Conservation (phyloP, 2,113 vertebrate genomes). For the Tympanuchus pallidicinctus region DNA sequence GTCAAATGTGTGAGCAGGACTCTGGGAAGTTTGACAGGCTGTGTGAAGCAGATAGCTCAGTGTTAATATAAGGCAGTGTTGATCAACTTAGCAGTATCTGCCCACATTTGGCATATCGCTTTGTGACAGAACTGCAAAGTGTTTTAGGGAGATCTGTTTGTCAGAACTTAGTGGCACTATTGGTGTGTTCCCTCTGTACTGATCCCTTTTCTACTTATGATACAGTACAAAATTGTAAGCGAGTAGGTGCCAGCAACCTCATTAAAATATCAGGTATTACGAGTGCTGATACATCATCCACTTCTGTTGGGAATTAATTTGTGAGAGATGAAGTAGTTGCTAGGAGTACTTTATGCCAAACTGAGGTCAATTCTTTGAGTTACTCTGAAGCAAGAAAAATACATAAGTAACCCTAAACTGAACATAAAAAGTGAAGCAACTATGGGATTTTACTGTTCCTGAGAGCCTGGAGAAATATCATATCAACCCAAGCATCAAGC, state of each 20-base stretch:
- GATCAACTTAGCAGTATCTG: background rate
- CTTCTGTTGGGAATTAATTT: background rate
- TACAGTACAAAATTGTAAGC: background rate
- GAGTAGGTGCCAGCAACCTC: background rate
- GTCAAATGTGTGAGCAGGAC: background rate
- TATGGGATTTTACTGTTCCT: background rate
- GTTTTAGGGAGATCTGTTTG: background rate
- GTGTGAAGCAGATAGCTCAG: background rate
- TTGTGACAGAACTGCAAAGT: background rate
- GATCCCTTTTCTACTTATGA: background rate
- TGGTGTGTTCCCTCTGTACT: background rate
- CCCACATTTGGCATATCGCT: background rate
- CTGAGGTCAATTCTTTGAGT: background rate
- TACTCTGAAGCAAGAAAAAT: background rate
- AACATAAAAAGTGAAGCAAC: background rate
- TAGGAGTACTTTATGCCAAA: background rate
- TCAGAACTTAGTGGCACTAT: background rate
- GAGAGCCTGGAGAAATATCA: background rate
- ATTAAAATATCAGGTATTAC: background rate
- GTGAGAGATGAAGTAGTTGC: background rate
- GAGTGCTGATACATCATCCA: background rate
- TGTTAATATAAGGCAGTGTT: background rate
- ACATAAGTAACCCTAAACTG: background rate
- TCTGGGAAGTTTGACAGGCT: background rate
- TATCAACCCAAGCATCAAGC: background rate